Base-by-base conservation (phyloP, 2,113 vertebrate species). In the Petromus typicus region DNA sequence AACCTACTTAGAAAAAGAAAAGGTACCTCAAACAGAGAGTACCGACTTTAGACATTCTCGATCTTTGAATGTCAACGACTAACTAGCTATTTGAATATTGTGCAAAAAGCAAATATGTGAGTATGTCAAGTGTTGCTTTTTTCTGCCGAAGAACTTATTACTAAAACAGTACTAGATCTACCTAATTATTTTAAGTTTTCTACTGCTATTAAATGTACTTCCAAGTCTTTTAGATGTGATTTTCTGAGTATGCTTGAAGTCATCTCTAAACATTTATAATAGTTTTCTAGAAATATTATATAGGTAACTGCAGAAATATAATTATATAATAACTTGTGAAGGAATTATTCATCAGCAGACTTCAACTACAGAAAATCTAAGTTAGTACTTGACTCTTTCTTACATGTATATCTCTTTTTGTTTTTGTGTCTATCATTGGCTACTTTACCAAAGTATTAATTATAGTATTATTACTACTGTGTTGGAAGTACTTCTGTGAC, bases 211-310 rank as follows among this genome's bases (percentile, higher is more conserved):
- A 78, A 66, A 73, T 34, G 48, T 79, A 59, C 78, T 73, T 94
- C 13, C 5, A 93, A 34, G 20, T 54, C 1, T 32, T 89, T 20
- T 34, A 79, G 3, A 32, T 43, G 2, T 43, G 7, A 67, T 88
- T 93, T 91, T 67, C 16, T 37, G 48, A 34, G 85, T 89, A 86
- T 89, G 56, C 90, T 34, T 82, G 45, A 82, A 87, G 66, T 56
- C 34, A 66, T 5, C 71, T 37, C 11, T 69, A 73, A 96, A 81
- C 78, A 64, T 51, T 78, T 76, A 43, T 80, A 78, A n/a, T n/a
- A 75, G 79, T 6, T 23, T 83, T 83, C 45, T 69, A 67, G 11
- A 76, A 89, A 2, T 76, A 5, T 34, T 2, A 56, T 89, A 1
- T 73, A 54, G 3, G 30, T 37, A 48, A 12, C 3, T 89, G 27